Evolutionary conservation across 64 coral and sea anemone species (phyloP), one percentile per base, ranked within the genome.

Genomic region (Catalaphyllia jardinei): DNA sequence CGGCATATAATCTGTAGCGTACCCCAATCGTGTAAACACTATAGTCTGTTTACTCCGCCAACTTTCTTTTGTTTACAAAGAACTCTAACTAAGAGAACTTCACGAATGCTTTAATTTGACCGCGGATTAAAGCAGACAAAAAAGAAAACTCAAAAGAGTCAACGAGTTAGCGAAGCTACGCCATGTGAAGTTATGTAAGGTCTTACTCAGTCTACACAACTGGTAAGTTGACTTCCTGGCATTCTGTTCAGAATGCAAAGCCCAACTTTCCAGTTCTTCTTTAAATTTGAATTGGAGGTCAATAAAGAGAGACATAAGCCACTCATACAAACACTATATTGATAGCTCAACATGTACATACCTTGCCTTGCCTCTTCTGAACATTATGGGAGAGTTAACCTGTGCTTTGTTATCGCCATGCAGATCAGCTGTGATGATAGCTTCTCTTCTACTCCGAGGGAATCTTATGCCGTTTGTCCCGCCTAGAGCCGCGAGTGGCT

Each of bases 331-430:
- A 57, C 54, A 12, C 15, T 14, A 69, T 28, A 28, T 11, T 69
- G 65, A 71, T 83, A 65, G 29, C n/a, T 12, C 24, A 51, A 22
- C 3, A 3, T 10, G 24, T 28, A 85, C 81, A 46, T 85, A 85
- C 81, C 81, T 85, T 50, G 81, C 62, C 24, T 85, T 85, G 65
- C 81, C 31, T 71, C 81, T 35, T 35, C 42, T 85, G n/a, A 27
- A 67, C 35, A 71, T 49, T 2, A 69, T 71, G 24, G 81, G 81
- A 50, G 81, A 85, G 35, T 22, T 18, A 12, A 28, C 10, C 1
- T 67, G 22, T 28, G 22, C 65, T n/a, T 69, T 69, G 10, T 10
- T 85, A n/a, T 85, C 81, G 24, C 81, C 81, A 38, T 71, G 81
- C 0, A 71, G 62, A 51, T 85, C 81, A 71, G 22, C 31, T n/a